These are phyloP conservation scores for Apteryx mantelli DNA, from an alignment of 2,113 vertebrate species.

Conservation along the genomic window DNA sequence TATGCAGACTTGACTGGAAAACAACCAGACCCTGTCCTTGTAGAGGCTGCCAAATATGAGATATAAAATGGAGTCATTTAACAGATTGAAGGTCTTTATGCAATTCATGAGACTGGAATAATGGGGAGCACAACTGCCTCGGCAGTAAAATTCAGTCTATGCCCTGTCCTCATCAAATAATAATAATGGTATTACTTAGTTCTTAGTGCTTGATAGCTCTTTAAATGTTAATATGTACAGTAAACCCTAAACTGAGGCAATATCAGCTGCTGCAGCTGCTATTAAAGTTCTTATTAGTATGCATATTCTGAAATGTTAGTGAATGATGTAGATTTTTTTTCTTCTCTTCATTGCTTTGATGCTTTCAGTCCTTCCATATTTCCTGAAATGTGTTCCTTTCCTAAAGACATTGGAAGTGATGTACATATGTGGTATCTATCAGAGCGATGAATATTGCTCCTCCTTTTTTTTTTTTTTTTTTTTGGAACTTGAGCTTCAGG, in stretches of 20 bases:
- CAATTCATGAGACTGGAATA: neutral
- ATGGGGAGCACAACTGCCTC: neutral
- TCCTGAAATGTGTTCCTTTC: neutral
- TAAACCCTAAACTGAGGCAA: neutral
- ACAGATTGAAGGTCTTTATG: neutral
- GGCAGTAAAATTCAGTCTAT: neutral
- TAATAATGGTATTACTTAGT: neutral
- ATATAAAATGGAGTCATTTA: neutral
- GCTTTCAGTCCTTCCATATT: neutral
- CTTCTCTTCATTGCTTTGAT: neutral
- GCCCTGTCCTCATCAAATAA: neutral
- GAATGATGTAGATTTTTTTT: neutral
- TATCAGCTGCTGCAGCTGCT: neutral
- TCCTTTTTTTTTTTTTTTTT: neutral
- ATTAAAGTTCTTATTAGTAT: neutral
- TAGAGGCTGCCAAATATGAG: neutral
- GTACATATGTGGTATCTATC: neutral
- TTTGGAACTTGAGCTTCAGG: no score
- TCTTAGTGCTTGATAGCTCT: neutral
- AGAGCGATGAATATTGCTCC: neutral
- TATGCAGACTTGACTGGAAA: constrained; percentile 27
- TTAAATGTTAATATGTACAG: neutral
- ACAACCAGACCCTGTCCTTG: neutral
- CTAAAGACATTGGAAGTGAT: neutral
- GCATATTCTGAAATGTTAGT: neutral